Evolutionary conservation across 1,140 invertebrate genomes (phyloP).

Genomic region (Acromyrmex echinatior): DNA sequence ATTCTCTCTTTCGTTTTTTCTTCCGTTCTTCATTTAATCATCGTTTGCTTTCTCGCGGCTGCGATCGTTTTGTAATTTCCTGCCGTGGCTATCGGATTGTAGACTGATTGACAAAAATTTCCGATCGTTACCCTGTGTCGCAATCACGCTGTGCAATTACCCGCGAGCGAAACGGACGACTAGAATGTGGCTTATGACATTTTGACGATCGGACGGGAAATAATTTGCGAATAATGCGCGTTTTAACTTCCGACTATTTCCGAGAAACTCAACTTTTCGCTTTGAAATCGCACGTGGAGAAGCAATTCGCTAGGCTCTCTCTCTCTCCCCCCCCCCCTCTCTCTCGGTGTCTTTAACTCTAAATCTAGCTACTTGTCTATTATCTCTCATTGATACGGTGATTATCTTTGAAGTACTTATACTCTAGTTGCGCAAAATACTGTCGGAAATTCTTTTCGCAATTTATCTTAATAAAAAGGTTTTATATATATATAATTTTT

Average conservation of each 20-base stretch:
- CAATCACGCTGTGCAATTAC: conserved; percentile 43
- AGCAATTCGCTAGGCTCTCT: background rate
- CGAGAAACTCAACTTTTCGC: background rate
- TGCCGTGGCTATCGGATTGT: conserved; percentile 9
- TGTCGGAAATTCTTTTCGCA: background rate
- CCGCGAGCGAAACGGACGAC: conserved; percentile 11
- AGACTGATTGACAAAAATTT: conserved; percentile 59
- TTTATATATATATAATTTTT: background rate
- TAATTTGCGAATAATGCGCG: conserved; percentile 1
- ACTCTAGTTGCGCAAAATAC: background rate
- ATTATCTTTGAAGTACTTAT: conserved; percentile 24
- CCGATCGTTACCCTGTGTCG: conserved; percentile 34
- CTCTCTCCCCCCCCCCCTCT: background rate
- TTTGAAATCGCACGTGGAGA: background rate
- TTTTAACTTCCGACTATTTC: conserved; percentile 1
- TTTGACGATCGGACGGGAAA: conserved; percentile 20
- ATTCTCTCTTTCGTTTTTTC: background rate
- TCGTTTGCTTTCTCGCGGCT: background rate
- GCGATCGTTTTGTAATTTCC: conserved; percentile 51
- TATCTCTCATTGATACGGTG: background rate
- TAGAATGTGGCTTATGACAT: conserved; percentile 43
- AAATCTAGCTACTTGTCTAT: background rate
- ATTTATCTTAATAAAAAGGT: conserved; percentile 18
- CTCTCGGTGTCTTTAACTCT: background rate
- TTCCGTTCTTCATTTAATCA: background rate